A percentile compares a stretch with the other conserved stretches of the same genome.
Conservation (phyloP, 2,888 invertebrate species). For the Tetranychus piercei region DNA sequence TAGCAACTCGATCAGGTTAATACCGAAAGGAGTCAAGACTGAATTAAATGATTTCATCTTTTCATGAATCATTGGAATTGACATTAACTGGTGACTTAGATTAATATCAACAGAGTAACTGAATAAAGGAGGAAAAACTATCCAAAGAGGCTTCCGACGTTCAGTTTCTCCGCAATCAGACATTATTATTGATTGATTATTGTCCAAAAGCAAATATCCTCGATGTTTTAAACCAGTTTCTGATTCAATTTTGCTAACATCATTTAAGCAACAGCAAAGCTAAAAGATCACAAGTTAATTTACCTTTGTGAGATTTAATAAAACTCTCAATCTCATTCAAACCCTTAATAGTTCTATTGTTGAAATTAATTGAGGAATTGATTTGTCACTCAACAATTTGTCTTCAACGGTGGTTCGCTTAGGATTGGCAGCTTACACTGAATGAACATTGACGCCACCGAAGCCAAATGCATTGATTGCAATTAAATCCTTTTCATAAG, state of each 20-base stretch:
- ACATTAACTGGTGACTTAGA: no score
- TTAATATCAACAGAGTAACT: no score
- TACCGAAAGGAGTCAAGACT: no score
- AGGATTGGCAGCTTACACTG: slow-evolving; percentile 29
- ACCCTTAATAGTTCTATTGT: slow-evolving; percentile 66
- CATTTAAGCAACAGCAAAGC: slow-evolving; percentile 46
- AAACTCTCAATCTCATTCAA: slow-evolving; percentile 45
- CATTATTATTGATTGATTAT: neutral
- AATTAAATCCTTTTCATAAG: slow-evolving; percentile 35
- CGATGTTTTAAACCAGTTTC: neutral
- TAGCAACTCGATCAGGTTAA: no score
- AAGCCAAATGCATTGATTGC: slow-evolving; percentile 41
- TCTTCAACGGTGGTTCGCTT: slow-evolving; percentile 35
- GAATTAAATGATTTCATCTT: no score
- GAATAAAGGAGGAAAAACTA: no score
- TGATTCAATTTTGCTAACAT: slow-evolving; percentile 4
- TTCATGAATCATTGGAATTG: no score
- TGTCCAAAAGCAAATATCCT: slow-evolving; percentile 13
- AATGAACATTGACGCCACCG: slow-evolving; percentile 36
- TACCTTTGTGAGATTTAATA: slow-evolving; percentile 34
- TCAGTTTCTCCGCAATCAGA: no score
- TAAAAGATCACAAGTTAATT: slow-evolving; percentile 46
- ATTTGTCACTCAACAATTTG: slow-evolving; percentile 38
- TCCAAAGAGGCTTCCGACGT: no score
- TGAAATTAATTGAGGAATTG: slow-evolving; percentile 44